Base-by-base conservation (phyloP, 2,797 vertebrate species). In the Macrochelys suwanniensis region DNA sequence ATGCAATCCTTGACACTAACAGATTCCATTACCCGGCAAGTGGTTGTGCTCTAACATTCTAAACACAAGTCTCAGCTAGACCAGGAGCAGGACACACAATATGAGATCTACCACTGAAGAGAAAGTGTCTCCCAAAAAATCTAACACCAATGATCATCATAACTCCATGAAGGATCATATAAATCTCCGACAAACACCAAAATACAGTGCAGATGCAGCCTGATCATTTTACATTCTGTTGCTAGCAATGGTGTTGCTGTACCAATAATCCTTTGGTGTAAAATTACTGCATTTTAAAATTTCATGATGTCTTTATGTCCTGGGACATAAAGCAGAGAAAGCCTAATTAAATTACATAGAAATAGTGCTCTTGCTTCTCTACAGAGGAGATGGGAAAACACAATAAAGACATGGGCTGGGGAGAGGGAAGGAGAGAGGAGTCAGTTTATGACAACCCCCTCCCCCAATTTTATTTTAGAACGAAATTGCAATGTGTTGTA, bases 311-410 rank as follows among this genome's bases (percentile, higher is more conserved):
- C 90, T 89, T 90, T 65, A 19, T 82, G 83, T 91, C 95, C 93
- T 1, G 15, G 90, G 95, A 90, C 76, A 84, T 93, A 88, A 94
- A 95, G 92, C 94, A 93, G 95, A 94, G 77, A 49, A 71, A 94
- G 92, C 68, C 82, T 95, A 88, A 96, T 95, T 93, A 74, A 93
- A 95, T 95, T 88, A 94, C 5, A 0, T 7, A 37, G 42, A 65
- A 96, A 59, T 88, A 77, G 16, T 37, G 76, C 42, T 65, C 31
- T 11, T 19, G 81, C 56, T 16, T 82, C 82, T 31, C 68, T 53
- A 31, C 19, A 56, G 65, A 19, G 3, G 56, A 61, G 84, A 57
- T 2, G 31, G 71, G 84, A 42, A 83, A 51, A 17, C 59, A 59
- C 74, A 89, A 68, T 21, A 21, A 50, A 45, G 77, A 54, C 15